These are phyloP conservation scores for Lamellibrachia luymesi DNA, from an alignment of 1,140 invertebrate species.

Conservation along the genomic window DNA sequence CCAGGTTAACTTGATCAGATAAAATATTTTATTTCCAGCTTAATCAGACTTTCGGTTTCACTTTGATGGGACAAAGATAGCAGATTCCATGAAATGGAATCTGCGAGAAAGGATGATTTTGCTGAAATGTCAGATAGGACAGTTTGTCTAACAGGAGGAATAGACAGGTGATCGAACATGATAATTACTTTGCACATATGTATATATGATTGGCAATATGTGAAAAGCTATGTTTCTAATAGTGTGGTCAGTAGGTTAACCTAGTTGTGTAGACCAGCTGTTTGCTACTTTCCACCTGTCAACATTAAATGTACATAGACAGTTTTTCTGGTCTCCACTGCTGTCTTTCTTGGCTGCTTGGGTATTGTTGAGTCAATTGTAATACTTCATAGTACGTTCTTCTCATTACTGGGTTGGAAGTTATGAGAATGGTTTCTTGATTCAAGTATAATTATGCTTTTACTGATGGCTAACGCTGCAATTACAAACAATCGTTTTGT, in stretches of 20 bases:
- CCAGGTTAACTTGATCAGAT: not conserved
- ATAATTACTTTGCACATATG: not conserved
- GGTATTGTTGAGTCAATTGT: not conserved
- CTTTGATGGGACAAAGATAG: not conserved
- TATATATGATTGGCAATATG: not conserved
- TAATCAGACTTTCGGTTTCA: not conserved
- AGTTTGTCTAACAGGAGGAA: not conserved
- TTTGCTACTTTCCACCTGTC: not conserved
- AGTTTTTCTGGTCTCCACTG: not conserved
- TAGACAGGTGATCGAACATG: not conserved
- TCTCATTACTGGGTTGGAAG: not conserved
- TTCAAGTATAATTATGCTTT: not conserved
- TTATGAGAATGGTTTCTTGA: not conserved
- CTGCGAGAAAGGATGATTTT: not conserved
- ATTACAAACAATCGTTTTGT: not conserved
- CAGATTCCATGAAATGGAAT: not conserved
- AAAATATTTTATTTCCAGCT: not conserved
- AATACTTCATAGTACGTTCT: not conserved
- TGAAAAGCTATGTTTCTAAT: not conserved
- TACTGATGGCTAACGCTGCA: not conserved
- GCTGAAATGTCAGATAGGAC: not conserved
- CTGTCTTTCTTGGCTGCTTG: not conserved
- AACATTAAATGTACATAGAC: not conserved
- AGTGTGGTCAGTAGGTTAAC: not conserved
- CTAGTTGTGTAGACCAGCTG: not conserved